A percentile compares a stretch with the other conserved stretches of the same genome.
Conservation (phyloP, 2,888 invertebrate species). For the Cerastis leucographa region DNA sequence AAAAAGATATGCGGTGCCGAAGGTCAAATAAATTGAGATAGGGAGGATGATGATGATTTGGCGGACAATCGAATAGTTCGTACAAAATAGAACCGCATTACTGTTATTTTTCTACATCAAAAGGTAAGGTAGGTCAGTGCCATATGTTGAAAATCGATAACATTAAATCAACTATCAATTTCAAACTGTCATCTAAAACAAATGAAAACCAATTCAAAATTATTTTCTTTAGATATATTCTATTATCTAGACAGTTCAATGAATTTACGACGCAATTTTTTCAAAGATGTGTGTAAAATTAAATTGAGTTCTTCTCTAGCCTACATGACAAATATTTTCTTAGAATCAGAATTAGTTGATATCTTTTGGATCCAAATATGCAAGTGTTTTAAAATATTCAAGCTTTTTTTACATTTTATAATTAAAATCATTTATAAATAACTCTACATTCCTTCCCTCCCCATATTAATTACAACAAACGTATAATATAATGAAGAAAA, state of each 20-base stretch:
- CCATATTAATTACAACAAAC: neutral
- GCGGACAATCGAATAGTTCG: no score
- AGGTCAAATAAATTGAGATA: no score
- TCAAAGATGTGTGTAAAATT: conserved; percentile 20
- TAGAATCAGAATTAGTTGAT: no score
- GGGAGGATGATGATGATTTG: no score
- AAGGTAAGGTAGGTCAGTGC: no score
- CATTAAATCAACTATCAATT: neutral
- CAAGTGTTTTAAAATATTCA: neutral
- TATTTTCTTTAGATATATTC: conserved; percentile 29
- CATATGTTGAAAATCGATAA: neutral
- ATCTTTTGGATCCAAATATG: neutral
- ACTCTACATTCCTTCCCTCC: neutral
- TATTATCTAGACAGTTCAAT: conserved; percentile 15
- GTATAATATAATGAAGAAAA: no score
- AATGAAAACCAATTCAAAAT: conserved; percentile 11
- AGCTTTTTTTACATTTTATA: no score
- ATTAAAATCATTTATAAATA: neutral
- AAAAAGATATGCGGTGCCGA: no score
- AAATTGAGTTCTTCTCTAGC: conserved; percentile 7
- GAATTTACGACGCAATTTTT: conserved; percentile 38
- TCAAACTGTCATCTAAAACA: neutral
- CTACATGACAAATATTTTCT: neutral
- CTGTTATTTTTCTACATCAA: no score
- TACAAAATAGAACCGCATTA: no score